Evolutionary conservation across 2,797 vertebrate genomes (phyloP).

Genomic region (Hephaestus fuliginosus): DNA sequence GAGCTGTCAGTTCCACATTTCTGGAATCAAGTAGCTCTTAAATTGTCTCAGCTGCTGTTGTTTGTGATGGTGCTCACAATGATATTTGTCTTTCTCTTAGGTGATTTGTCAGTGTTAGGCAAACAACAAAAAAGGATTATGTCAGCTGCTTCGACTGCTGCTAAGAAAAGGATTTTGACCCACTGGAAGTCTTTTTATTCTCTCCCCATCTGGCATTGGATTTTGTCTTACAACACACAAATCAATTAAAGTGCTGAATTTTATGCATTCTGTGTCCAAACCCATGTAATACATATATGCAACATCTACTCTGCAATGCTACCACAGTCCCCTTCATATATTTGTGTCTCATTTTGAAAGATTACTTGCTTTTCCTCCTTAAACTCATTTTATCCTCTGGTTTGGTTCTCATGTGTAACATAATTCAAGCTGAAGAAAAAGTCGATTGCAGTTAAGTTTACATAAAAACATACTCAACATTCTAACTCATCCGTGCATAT

Average conservation of each 20-base stretch:
- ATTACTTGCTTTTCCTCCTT: neutral
- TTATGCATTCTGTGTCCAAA: neutral
- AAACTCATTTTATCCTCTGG: neutral
- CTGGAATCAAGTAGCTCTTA: neutral
- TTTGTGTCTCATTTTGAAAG: neutral
- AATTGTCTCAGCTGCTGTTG: constrained; percentile 20
- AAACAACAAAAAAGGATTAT: constrained; percentile 20
- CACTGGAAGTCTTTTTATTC: constrained; percentile 3
- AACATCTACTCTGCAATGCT: neutral
- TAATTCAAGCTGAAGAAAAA: neutral
- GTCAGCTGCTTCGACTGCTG: constrained; percentile 8
- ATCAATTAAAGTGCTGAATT: neutral
- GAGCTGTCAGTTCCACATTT: neutral
- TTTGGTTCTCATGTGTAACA: neutral
- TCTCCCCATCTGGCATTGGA: constrained; percentile 8
- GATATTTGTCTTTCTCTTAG: constrained; percentile 14
- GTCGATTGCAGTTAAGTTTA: neutral
- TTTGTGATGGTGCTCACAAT: constrained; percentile 5
- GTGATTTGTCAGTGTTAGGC: constrained; percentile 7
- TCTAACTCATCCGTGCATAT: constrained; percentile 1
- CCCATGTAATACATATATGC: neutral
- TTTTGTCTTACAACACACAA: neutral
- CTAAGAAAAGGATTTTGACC: neutral
- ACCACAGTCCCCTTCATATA: no score
- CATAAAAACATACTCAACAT: neutral